These are phyloP conservation scores for Hyperoodon ampullatus DNA, from an alignment of 2,113 vertebrate genomes.

Conservation along the genomic window DNA sequence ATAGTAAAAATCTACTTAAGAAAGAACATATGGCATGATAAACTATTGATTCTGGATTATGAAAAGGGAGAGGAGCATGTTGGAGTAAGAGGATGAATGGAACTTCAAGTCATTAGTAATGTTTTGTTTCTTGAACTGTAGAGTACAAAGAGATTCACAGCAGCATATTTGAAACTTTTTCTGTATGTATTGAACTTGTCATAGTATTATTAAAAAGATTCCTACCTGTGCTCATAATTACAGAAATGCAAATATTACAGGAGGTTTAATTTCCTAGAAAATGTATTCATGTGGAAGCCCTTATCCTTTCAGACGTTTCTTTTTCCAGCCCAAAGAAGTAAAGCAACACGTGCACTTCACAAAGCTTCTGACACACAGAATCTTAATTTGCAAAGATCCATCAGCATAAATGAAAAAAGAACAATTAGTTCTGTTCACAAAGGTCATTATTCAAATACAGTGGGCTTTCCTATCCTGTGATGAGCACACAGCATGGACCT, in stretches of 20 bases:
- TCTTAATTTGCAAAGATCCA: slow-evolving; percentile 43
- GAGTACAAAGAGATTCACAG: background rate
- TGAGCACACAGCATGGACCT: background rate
- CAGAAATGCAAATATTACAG: slow-evolving; percentile 10
- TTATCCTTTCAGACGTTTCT: slow-evolving; percentile 26
- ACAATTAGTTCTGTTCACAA: slow-evolving; percentile 14
- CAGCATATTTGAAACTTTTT: background rate
- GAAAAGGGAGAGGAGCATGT: background rate
- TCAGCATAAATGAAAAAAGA: background rate
- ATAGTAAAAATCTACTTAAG: background rate
- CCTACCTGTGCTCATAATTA: background rate
- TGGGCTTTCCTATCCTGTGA: background rate
- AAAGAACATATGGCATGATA: background rate
- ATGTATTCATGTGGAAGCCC: background rate
- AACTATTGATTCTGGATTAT: background rate
- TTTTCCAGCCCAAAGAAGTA: background rate
- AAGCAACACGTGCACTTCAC: background rate
- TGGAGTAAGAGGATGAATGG: background rate
- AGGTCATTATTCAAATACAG: background rate
- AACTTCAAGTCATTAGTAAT: background rate
- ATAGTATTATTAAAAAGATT: background rate
- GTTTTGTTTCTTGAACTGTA: background rate
- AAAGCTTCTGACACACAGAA: slow-evolving; percentile 39
- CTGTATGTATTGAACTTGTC: background rate
- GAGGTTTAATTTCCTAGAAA: slow-evolving; percentile 13